Evolutionary conservation across 2,113 vertebrate genomes (phyloP).

Genomic region (Amphiprion ocellaris): DNA sequence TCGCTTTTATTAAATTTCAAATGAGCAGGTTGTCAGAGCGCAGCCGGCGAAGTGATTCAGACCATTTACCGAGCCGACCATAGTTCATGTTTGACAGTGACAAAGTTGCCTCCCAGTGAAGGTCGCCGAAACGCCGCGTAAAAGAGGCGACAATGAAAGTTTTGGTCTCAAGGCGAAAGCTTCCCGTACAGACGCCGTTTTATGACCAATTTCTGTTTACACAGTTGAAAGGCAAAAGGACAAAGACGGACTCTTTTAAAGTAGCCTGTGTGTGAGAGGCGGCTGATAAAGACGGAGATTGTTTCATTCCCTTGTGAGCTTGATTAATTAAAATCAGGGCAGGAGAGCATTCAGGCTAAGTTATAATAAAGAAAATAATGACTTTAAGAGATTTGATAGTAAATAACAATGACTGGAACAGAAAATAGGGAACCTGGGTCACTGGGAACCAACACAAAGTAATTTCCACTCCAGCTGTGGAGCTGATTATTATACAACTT

Average conservation of each 20-base stretch:
- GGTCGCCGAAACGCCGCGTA: constrained; percentile 22
- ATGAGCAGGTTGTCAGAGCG: neutral
- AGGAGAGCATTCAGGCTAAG: neutral
- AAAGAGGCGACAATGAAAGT: constrained; percentile 37
- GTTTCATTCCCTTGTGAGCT: neutral
- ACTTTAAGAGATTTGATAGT: constrained; percentile 4
- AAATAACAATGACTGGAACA: neutral
- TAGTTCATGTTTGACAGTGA: constrained; percentile 6
- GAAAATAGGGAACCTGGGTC: neutral
- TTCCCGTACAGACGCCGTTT: constrained; percentile 18
- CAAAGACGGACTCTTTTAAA: neutral
- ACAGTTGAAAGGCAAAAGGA: constrained; percentile 51
- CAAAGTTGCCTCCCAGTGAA: constrained; percentile 27
- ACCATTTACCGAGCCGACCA: constrained; percentile 4
- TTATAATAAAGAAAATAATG: neutral
- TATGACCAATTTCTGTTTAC: constrained; percentile 49
- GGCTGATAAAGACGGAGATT: neutral
- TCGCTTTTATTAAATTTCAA: neutral
- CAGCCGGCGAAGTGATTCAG: neutral
- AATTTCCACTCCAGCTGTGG: neutral
- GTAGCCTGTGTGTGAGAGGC: neutral
- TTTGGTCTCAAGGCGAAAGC: constrained; percentile 53
- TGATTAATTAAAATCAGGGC: constrained; percentile 27
- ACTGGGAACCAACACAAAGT: neutral
- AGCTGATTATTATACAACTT: neutral